Evolutionary conservation across 2,797 vertebrate species (phyloP), one percentile per base, ranked within the genome.

Genomic region (Chrosomus eos): DNA sequence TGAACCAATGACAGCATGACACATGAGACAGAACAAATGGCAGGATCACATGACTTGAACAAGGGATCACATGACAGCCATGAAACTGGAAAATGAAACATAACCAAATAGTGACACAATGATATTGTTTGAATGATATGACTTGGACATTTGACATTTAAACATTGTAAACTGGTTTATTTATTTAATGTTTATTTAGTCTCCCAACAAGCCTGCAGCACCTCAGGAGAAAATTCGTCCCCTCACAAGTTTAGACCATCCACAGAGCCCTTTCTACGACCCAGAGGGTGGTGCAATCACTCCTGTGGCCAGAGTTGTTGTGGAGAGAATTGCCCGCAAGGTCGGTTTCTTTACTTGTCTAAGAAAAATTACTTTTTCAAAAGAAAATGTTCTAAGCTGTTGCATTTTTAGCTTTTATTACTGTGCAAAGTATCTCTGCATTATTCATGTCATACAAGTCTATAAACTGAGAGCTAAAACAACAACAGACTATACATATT

Each of bases 251-350:
- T 92, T 99, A 90, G 98, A 99, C 91, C 97, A 99, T 85, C 98
- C 97, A 64, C 97, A 99, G 88, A 97, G 98, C 91, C 98, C 98
- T 13, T 99, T 99, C 92, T 99, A 99, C 21, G 98, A 99, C 84
- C 97, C 98, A 26, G 98, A 99, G 89, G 98, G 98, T 38, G 98
- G 98, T 0, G 97, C 98, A 64, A 98, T 99, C 90, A 97, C 93
- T 73, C 95, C 98, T 78, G 97, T 99, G 83, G 96, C 98, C 87
- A 95, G 97, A 92, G 93, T 99, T 78, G 89, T 98, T 86, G 96
- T 99, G 82, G 98, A 99, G 88, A 96, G 98, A 91, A 99, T 99
- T 8, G 98, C 98, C 85, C 95, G 98, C 89, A 99, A 99, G 97
- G 98, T 99, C 19, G 83, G 89, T 88, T 82, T 58, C 28, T 79